Evolutionary conservation across 2,113 vertebrate genomes (phyloP).

Genomic region (Cryptotis parvus): DNA sequence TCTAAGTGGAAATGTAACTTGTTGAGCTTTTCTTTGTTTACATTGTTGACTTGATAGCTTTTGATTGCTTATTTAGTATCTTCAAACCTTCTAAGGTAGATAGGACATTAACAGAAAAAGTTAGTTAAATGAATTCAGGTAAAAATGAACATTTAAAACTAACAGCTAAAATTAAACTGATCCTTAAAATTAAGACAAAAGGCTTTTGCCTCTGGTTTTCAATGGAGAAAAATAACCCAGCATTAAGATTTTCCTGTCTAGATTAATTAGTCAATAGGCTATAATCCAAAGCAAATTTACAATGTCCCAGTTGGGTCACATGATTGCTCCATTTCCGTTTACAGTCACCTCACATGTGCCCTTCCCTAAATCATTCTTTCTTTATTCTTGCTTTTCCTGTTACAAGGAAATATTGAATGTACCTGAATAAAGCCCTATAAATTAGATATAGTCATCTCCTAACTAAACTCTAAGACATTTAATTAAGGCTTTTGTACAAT

Average conservation of each 20-base stretch:
- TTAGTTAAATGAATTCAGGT: constrained; percentile 44
- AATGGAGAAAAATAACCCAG: not conserved
- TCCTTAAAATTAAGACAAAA: constrained; percentile 59
- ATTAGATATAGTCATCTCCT: not conserved
- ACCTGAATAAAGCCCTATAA: not conserved
- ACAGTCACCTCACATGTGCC: not conserved
- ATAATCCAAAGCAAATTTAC: constrained; percentile 18
- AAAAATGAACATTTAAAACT: constrained; percentile 66
- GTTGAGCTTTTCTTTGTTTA: not conserved
- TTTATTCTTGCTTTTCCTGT: not conserved
- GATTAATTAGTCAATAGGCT: constrained; percentile 41
- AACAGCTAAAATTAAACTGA: constrained; percentile 70
- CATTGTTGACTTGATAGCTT: constrained; percentile 2
- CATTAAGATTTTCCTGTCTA: constrained; percentile 31
- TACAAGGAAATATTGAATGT: not conserved
- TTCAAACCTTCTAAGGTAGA: constrained; percentile 46
- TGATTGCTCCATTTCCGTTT: not conserved
- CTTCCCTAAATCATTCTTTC: not conserved
- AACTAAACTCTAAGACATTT: not conserved
- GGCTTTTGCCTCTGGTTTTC: constrained; percentile 69
- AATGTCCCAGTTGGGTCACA: not conserved
- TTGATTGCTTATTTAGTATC: constrained; percentile 61
- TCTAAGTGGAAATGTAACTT: not conserved
- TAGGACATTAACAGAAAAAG: constrained; percentile 54
- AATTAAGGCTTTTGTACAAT: not conserved